These are phyloP conservation scores for Noctua fimbriata DNA, from an alignment of 2,888 invertebrate genomes.

Conservation along the genomic window DNA sequence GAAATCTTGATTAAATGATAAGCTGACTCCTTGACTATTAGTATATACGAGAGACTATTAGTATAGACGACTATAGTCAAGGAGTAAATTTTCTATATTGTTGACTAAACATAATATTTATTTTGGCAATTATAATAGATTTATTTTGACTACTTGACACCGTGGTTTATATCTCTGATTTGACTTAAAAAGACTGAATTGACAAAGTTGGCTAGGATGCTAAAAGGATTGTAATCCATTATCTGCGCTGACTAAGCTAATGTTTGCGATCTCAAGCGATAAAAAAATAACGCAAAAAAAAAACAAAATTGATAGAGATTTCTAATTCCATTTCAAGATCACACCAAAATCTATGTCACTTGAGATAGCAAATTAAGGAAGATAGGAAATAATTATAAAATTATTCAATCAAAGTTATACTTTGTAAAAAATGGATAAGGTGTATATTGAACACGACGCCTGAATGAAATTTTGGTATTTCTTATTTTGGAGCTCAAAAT, in stretches of 20 bases:
- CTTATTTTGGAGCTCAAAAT: constrained; percentile 9
- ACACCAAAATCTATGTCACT: not conserved
- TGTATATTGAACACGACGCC: constrained; percentile 2
- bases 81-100: not conserved
- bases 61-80: too few species aligned
- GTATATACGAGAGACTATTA: too few species aligned
- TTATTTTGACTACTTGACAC: not conserved
- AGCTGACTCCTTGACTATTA: not conserved
- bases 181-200: not conserved
- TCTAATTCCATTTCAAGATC: not conserved
- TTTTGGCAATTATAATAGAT: not conserved
- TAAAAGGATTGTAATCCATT: constrained; percentile 1
- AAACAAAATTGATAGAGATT: not conserved
- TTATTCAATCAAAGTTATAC: constrained; percentile 11
- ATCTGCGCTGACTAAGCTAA: constrained; percentile 25
- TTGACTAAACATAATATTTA: not conserved
- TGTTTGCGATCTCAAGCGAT: constrained; percentile 36
- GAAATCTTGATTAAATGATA: not conserved
- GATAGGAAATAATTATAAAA: not conserved
- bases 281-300: not conserved
- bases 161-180: not conserved
- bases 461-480: not conserved
- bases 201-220: constrained; percentile 16
- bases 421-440: not conserved
- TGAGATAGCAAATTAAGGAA: constrained; percentile 22